Base-by-base conservation (phyloP, 2,888 invertebrate species). In the Drosophila paranaensis region DNA sequence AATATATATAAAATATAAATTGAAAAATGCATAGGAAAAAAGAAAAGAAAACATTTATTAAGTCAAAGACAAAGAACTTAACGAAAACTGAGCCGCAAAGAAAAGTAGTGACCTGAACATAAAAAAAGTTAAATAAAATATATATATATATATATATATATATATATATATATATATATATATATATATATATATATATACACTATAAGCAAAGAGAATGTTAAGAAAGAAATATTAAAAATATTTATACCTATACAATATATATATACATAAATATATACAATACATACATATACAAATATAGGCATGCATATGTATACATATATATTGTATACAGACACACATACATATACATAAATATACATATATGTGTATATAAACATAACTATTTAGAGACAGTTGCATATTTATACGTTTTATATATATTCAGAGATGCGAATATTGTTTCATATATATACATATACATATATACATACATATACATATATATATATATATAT, bases 61-160 rank as follows among this genome's bases (percentile, higher is more conserved):
- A 64, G 61, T 62, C 42, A 43, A 51, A 68, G 45, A 62, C 63
- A 54, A 63, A 48, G n/a, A 48, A 48, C 81, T 68, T 60, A 57
- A 43, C 20, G 43, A 53, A 53, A 79, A 69, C 62, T 67, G 73
- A 85, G 64, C 63, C 72, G 70, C 73, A 71, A 84, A 61, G 71
- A 82, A 84, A 88, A 72, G 89, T 90, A 85, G 85, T 83, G 84
- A 90, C 90, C 90, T 90, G 85, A 90, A 61, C 60, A 55, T 33
- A 14, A 57, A 64, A 67, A 45, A 9, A 54, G 69, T 39, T 60
- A 45, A 61, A 54, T n/a, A n/a, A n/a, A n/a, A n/a, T n/a, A n/a
- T 1, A 20, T 20, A 20, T 20, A 20, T 20, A 20, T 20, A 20
- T 20, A 20, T 20, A 20, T 20, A 20, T 20, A 20, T 20, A 20